phyloP scores from a whole-genome alignment of 2,797 vertebrate genomes.

The Erithacus rubecula region DNA sequence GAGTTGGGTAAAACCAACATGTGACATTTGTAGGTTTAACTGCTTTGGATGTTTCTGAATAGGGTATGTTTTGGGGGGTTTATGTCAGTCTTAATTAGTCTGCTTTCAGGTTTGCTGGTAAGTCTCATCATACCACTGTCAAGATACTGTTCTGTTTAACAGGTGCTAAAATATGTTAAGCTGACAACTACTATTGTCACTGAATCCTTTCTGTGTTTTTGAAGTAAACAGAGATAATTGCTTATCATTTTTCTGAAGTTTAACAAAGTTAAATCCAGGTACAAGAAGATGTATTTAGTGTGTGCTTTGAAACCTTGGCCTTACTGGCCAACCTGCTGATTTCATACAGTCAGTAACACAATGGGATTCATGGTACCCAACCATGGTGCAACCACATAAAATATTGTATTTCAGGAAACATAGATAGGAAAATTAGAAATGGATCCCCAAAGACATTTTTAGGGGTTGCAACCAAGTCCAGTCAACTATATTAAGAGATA shows the following conservation, averaged over 20 bases:
- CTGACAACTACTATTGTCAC: slow-evolving; percentile 9
- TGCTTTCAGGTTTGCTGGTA: slow-evolving; percentile 7
- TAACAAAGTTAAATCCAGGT: neutral
- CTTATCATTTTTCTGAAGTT: slow-evolving; percentile 26
- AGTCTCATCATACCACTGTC: slow-evolving; percentile 9
- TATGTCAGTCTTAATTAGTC: slow-evolving; percentile 5
- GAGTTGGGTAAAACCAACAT: neutral
- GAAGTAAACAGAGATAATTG: slow-evolving; percentile 6
- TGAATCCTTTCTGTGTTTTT: neutral
- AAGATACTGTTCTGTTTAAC: neutral
- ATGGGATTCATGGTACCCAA: neutral
- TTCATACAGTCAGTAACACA: neutral
- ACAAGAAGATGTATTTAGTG: neutral
- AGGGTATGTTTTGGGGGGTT: neutral
- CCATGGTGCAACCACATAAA: neutral
- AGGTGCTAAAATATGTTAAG: neutral
- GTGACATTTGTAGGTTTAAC: neutral
- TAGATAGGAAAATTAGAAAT: neutral
- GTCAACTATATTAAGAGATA: neutral
- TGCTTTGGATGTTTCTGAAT: neutral
- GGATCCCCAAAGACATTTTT: neutral
- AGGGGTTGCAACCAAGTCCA: neutral
- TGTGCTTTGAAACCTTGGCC: neutral
- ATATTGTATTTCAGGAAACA: neutral
- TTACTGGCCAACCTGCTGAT: neutral